These are phyloP conservation scores for Centropus bengalensis DNA, from an alignment of 2,113 vertebrate species.

Conservation along the genomic window DNA sequence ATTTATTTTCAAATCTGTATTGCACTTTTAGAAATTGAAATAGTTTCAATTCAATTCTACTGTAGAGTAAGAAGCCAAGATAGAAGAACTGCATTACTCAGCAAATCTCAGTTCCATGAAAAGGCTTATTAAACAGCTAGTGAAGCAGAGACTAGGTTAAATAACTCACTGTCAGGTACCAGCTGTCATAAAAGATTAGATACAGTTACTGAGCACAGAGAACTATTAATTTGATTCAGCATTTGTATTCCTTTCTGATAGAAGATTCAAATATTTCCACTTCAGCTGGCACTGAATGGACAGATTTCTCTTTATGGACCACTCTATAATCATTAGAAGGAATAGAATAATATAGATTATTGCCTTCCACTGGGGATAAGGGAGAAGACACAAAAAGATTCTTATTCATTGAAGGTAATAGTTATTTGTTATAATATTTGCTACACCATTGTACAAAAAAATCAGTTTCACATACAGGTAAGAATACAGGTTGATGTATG, in stretches of 20 bases:
- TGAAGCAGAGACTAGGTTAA: conserved; percentile 69
- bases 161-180: conserved; percentile 76
- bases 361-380: neutral
- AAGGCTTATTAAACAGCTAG: conserved; percentile 71
- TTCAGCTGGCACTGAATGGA: conserved; percentile 13
- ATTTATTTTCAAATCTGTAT: conserved; percentile 55
- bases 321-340: conserved; percentile 19
- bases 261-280: conserved; percentile 56
- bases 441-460: neutral
- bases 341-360: conserved; percentile 10
- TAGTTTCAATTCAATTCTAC: conserved; percentile 53
- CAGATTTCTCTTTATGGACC: conserved; percentile 17
- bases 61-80: conserved; percentile 36
- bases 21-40: conserved; percentile 47
- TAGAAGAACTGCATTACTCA: conserved; percentile 64
- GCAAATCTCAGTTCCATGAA: conserved; percentile 61
- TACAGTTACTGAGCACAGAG: conserved; percentile 52
- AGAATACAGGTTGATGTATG: neutral
- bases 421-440: neutral
- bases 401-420: neutral
- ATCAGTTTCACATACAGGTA: neutral
- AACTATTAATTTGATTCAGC: conserved; percentile 68
- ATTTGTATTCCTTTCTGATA: conserved; percentile 59
- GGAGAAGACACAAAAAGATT: neutral
- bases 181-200: conserved; percentile 79